Conservation (phyloP, 2,113 vertebrate genomes). For the Cyphomyrus plagiostoma region DNA sequence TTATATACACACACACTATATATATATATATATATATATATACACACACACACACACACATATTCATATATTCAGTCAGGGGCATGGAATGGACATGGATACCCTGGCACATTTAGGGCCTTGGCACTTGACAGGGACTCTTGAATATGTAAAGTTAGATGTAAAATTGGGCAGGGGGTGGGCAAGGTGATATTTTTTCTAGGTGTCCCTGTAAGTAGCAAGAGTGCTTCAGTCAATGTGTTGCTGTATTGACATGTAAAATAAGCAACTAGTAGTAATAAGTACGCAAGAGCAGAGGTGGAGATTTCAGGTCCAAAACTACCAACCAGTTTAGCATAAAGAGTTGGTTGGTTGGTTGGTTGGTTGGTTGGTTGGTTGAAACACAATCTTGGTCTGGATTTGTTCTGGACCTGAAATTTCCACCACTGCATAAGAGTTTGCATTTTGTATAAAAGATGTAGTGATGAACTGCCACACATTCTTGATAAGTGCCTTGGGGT, state of each 20-base stretch:
- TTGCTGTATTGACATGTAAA: neutral
- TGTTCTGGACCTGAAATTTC: too few species aligned
- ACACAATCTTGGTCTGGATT: too few species aligned
- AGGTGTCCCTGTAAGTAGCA: too few species aligned
- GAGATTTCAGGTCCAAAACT: too few species aligned
- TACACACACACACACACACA: too few species aligned
- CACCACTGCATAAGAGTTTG: neutral
- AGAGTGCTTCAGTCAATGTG: neutral
- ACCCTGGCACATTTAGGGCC: neutral
- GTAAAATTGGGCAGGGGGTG: neutral
- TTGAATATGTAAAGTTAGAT: too few species aligned
- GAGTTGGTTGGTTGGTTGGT: too few species aligned
- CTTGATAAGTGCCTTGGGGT: neutral
- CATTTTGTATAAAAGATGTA: neutral
- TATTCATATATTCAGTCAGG: neutral
- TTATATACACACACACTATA: neutral
- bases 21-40: neutral
- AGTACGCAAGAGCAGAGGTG: neutral
- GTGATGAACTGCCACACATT: neutral
- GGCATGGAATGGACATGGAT: neutral
- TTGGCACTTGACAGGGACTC: too few species aligned
- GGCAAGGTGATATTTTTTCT: neutral
- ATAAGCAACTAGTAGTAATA: neutral
- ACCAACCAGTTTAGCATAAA: too few species aligned
- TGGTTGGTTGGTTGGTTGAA: too few species aligned